These are phyloP conservation scores for Gallinago nigripennis DNA, from an alignment of 2,797 vertebrate genomes.

Conservation along the genomic window DNA sequence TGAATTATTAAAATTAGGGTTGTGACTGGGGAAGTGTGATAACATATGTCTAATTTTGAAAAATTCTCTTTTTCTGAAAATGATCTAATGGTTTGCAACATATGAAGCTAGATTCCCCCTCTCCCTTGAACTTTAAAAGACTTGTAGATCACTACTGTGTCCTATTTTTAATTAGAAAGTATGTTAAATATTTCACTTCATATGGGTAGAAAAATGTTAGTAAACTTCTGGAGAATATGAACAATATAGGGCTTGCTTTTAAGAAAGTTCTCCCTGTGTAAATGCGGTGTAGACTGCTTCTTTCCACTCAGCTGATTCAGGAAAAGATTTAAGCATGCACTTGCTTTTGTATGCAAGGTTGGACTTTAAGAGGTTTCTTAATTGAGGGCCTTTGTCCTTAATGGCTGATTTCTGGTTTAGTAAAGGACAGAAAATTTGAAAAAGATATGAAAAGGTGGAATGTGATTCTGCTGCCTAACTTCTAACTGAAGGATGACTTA, in stretches of 20 bases:
- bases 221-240: not conserved
- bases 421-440: not conserved
- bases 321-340: not conserved
- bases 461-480: not conserved
- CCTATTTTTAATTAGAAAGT: not conserved
- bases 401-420: not conserved
- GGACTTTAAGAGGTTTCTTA: not conserved
- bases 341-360: not conserved
- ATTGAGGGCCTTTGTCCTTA: not conserved
- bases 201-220: not conserved
- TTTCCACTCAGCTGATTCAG: not conserved
- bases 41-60: not conserved
- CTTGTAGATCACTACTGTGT: not conserved
- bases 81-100: not conserved
- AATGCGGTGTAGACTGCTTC: not conserved
- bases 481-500: not conserved
- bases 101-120: rapidly evolving
- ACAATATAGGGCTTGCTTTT: not conserved
- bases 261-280: not conserved
- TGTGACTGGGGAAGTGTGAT: not conserved
- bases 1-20: not conserved
- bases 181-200: not conserved
- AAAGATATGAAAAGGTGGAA: not conserved
- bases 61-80: not conserved
- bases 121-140: not conserved